phyloP scores from a whole-genome alignment of 2,113 vertebrate genomes.

The Pseudorasbora parva region DNA sequence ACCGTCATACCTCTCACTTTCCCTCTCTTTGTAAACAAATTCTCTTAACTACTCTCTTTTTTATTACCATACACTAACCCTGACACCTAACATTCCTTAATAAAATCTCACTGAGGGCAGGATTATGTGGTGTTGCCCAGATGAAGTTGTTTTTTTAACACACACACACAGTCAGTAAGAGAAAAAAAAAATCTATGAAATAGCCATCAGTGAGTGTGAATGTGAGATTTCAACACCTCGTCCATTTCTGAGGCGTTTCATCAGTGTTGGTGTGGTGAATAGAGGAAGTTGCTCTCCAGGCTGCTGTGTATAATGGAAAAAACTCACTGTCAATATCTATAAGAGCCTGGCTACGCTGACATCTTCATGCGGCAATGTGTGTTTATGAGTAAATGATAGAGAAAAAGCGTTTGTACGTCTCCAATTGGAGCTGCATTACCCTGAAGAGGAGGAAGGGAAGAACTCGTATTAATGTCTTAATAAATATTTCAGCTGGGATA shows the following conservation, averaged over 20 bases:
- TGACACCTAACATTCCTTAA: conserved; percentile 53
- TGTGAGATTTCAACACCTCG: conserved; percentile 53
- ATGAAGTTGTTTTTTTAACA: conserved; percentile 3
- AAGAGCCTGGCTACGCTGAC: conserved; percentile 21
- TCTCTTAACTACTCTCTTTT: conserved; percentile 43
- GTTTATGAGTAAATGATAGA: background rate
- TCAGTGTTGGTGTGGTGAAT: conserved; percentile 40
- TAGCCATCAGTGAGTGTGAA: conserved; percentile 56
- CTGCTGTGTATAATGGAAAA: conserved; percentile 26
- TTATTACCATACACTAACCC: conserved; percentile 38
- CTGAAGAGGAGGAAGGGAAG: conserved; percentile 67
- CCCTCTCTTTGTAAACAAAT: conserved; percentile 43
- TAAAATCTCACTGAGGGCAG: conserved; percentile 37
- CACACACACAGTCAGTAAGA: background rate
- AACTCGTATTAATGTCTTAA: conserved; percentile 77
- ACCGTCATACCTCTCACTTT: conserved; percentile 6
- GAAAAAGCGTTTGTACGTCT: background rate
- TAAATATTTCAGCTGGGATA: conserved; percentile 79
- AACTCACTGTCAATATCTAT: conserved; percentile 21
- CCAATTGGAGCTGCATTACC: background rate
- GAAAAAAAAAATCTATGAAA: conserved; percentile 45
- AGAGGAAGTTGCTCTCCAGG: conserved; percentile 7
- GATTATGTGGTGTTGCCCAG: conserved; percentile 32
- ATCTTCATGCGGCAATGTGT: conserved; percentile 38
- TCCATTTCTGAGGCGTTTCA: conserved; percentile 55